Conservation (phyloP, 2,797 vertebrate species). For the Bradypus variegatus region DNA sequence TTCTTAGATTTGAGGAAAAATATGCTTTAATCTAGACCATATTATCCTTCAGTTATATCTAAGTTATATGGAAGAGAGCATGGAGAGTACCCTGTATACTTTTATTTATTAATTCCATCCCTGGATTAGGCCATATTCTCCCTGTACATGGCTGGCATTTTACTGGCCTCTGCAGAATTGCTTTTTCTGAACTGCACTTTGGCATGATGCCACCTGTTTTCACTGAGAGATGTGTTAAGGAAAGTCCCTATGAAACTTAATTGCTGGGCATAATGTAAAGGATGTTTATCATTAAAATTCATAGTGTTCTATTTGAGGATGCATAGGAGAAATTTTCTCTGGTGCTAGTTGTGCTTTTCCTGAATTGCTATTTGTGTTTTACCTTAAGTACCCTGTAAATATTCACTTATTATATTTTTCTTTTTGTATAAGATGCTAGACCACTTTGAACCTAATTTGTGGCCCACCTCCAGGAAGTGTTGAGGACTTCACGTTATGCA, state of each 20-base stretch:
- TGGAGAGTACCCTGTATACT: constrained; percentile 13
- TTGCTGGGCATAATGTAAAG: constrained; percentile 24
- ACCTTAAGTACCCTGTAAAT: constrained; percentile 17
- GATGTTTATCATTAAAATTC: constrained; percentile 33
- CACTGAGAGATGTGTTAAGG: neutral
- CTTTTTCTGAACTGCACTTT: constrained; percentile 29
- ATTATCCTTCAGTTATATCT: constrained; percentile 29
- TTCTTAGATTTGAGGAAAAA: neutral
- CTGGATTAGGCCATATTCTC: constrained; percentile 35
- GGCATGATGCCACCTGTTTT: neutral
- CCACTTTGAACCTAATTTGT: constrained; percentile 1
- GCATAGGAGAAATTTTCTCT: constrained; percentile 17
- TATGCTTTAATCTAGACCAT: neutral
- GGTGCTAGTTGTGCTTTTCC: constrained; percentile 33
- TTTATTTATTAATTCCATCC: constrained; percentile 34
- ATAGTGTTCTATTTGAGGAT: constrained; percentile 31
- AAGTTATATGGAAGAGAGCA: neutral
- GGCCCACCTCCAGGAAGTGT: neutral
- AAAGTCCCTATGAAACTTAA: constrained; percentile 25
- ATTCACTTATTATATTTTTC: constrained; percentile 29
- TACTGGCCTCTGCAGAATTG: constrained; percentile 30
- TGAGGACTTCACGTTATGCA: constrained; percentile 4
- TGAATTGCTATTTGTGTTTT: constrained; percentile 37
- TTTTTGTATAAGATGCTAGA: constrained; percentile 15
- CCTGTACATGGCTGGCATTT: constrained; percentile 29